Evolutionary conservation across 2,113 vertebrate genomes (phyloP), one percentile per base, ranked within the genome.

Genomic region (Calyptomena viridis): DNA sequence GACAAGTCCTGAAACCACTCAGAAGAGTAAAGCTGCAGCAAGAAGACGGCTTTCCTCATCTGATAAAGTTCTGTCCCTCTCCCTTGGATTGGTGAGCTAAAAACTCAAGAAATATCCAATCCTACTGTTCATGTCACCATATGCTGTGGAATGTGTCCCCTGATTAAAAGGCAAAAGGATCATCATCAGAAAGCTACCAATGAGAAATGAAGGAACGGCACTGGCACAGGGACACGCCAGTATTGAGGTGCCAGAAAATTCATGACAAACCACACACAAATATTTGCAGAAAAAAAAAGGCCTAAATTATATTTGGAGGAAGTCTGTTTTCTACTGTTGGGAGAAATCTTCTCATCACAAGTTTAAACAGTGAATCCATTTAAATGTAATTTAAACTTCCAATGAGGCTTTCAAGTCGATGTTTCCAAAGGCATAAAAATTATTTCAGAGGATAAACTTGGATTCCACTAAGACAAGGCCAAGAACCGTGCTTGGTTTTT

Each of bases 331-430:
- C 89, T 86, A 1, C 72, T 84, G 76, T 66, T 80, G 50, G 59
- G 35, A 91, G 72, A 74, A 90, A 92, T 66, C 83, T 69, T 76
- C 89, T 92, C 79, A 64, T 88, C 79, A 73, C 1, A 0, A 88
- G 67, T 72, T 83, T 75, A 89, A 94, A 80, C 49, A 86, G 40
- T 83, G 89, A 88, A 90, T 83, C 73, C 42, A 96, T 90, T 90
- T 88, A 62, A 90, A 89, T 58, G 50, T 28, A 59, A 88, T 76
- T 90, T 68, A 47, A 79, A 85, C 91, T 85, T 79, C 53, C 71
- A 90, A 9, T 2, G 79, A 94, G 85, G 60, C 62, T 87, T 79
- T 90, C 35, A 39, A 67, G 79, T 19, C 0, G 0, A 15, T 52
- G 80, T 33, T 94, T 92, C 60, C 79, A 33, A 76, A 93, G n/a